These are phyloP conservation scores for Philypnodon macrostomus DNA, from an alignment of 2,797 vertebrate genomes.

Conservation along the genomic window DNA sequence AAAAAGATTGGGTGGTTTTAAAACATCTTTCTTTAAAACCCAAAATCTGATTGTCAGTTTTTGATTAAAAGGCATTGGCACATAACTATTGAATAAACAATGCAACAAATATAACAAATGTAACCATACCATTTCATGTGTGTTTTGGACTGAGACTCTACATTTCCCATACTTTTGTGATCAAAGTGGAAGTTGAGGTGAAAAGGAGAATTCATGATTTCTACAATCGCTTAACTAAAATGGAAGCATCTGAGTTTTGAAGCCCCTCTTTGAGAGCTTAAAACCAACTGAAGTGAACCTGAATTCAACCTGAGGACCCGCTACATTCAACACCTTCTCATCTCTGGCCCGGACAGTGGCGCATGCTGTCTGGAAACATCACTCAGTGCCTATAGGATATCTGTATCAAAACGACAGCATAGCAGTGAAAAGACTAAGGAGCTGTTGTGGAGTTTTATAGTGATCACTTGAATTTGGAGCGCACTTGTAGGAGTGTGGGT, in stretches of 20 bases:
- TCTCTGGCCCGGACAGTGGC: conserved; percentile 50
- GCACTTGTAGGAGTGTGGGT: conserved; percentile 91
- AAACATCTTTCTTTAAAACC: neutral
- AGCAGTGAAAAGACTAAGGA: conserved; percentile 77
- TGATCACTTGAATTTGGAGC: conserved; percentile 75
- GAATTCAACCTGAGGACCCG: conserved; percentile 70
- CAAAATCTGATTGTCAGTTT: conserved; percentile 6
- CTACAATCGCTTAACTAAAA: conserved; percentile 49
- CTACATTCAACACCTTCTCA: conserved; percentile 55
- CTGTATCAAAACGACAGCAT: conserved; percentile 72
- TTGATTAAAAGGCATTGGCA: neutral
- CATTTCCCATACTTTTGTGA: conserved; percentile 23
- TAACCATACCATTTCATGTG: neutral
- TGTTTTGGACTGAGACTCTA: conserved; percentile 23
- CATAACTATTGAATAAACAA: neutral
- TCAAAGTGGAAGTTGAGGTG: conserved; percentile 39
- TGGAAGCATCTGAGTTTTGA: conserved; percentile 40
- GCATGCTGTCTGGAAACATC: conserved; percentile 61
- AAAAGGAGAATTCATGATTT: conserved; percentile 43
- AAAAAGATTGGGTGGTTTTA: conserved; percentile 1
- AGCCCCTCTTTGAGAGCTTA: conserved; percentile 21
- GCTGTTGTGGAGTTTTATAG: conserved; percentile 56
- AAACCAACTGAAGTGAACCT: conserved; percentile 56
- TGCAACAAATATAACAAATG: no score
- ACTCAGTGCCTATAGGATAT: conserved; percentile 55